Conservation (phyloP, 2,797 vertebrate species). For the Poliocrania exsul region DNA sequence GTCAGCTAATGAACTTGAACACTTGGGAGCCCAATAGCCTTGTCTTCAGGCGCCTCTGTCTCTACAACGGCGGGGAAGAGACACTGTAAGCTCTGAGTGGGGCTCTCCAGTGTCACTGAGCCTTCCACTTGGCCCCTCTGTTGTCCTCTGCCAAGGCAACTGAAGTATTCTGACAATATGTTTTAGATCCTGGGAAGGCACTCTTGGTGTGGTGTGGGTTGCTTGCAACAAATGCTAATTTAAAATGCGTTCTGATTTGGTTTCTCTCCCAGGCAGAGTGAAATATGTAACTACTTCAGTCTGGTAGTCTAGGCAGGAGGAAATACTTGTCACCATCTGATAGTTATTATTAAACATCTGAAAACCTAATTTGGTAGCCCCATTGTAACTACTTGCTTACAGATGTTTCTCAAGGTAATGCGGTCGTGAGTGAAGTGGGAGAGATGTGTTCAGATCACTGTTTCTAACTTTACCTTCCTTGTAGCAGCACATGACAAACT, state of each 20-base stretch:
- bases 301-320: background rate
- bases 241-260: background rate
- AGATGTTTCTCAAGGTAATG: background rate
- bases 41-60: background rate
- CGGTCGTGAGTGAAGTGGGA: background rate
- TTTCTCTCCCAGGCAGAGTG: background rate
- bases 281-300: background rate
- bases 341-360: background rate
- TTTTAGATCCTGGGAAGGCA: background rate
- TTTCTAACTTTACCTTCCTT: background rate
- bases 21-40: background rate
- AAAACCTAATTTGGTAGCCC: background rate
- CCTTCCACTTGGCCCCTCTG: background rate
- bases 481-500: background rate
- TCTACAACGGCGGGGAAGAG: rapidly evolving
- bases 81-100: background rate
- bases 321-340: background rate
- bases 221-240: background rate
- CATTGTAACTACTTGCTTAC: background rate
- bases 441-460: rapidly evolving
- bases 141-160: background rate
- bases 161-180: background rate
- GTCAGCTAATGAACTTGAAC: background rate
- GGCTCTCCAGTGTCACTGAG: background rate
- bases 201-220: background rate